A percentile compares a stretch with the other conserved stretches of the same genome.
These are phyloP conservation scores for Hassar affinis DNA, from an alignment of 2,113 vertebrate species.

Conservation along the genomic window DNA sequence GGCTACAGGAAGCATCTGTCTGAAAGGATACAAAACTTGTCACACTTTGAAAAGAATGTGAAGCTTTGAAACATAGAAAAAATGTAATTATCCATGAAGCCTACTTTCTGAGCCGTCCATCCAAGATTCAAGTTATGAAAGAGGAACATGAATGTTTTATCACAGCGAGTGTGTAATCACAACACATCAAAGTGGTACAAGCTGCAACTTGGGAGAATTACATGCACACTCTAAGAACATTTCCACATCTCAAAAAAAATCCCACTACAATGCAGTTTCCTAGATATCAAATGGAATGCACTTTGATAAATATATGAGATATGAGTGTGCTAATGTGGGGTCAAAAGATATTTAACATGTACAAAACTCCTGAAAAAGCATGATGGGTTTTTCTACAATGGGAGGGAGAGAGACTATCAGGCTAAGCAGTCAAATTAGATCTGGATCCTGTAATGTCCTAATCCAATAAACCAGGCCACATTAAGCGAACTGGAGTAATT, in stretches of 20 bases:
- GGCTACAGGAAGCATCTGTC: background rate
- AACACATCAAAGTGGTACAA: conserved; percentile 49
- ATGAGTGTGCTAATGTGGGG: background rate
- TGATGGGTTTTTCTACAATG: background rate
- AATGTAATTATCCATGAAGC: conserved; percentile 45
- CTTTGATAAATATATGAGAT: conserved; percentile 32
- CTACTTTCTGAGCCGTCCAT: background rate
- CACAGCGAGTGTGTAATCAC: conserved; percentile 41
- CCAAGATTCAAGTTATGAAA: conserved; percentile 36
- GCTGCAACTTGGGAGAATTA: conserved; percentile 54
- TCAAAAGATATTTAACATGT: conserved; percentile 50
- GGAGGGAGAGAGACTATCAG: background rate
- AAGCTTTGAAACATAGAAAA: conserved; percentile 50
- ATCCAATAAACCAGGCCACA: conserved; percentile 37
- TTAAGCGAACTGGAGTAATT: conserved; percentile 22
- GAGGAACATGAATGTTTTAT: conserved; percentile 52
- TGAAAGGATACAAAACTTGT: conserved; percentile 15
- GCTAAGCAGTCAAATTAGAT: conserved; percentile 13
- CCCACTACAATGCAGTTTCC: conserved; percentile 33
- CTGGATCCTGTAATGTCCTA: conserved; percentile 32
- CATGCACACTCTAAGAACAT: conserved; percentile 56
- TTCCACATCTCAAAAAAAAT: conserved; percentile 29
- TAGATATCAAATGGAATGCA: conserved; percentile 27
- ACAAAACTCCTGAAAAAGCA: conserved; percentile 28
- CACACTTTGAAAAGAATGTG: conserved; percentile 36